Evolutionary conservation across 2,113 vertebrate genomes (phyloP).

Genomic region (Aptenodytes patagonicus): DNA sequence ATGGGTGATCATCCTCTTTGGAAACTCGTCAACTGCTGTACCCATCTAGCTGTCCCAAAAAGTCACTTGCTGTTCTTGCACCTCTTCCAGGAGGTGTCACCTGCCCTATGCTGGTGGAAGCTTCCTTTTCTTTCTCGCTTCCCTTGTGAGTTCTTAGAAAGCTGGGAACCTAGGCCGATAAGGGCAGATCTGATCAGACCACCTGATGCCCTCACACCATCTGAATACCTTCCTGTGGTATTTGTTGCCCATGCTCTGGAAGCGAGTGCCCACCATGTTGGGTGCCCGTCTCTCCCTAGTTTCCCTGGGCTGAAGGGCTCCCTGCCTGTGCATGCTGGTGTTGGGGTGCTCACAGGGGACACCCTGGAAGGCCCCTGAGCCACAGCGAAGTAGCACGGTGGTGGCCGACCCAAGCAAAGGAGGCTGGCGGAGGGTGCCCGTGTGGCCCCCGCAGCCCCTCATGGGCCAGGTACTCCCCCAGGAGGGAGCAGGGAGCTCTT

Average conservation of each 20-base stretch:
- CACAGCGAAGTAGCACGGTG: rapidly evolving
- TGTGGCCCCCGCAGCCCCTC: too few relatives aligned
- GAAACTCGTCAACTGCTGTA: background rate
- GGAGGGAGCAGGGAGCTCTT: background rate
- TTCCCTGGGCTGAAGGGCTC: background rate
- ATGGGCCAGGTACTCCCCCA: background rate
- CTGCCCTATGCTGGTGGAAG: background rate
- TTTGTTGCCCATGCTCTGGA: background rate
- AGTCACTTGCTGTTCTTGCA: background rate
- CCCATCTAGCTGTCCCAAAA: background rate
- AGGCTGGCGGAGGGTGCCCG: rapidly evolving
- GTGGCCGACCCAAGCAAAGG: background rate
- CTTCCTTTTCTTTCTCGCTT: background rate
- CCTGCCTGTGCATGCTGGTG: background rate
- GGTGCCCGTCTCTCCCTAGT: background rate
- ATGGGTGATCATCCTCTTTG: background rate
- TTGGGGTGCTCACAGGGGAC: background rate
- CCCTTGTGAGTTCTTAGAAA: background rate
- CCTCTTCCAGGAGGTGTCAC: background rate
- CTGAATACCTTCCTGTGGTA: background rate
- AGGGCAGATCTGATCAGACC: background rate
- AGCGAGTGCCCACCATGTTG: rapidly evolving
- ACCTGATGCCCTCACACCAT: background rate
- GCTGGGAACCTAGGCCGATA: background rate
- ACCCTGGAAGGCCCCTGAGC: rapidly evolving